Percentiles rank a stretch among this genome's conserved stretches.
These are phyloP conservation scores for Dipodomys stephensi DNA, from an alignment of 2,113 vertebrate genomes.

Conservation along the genomic window DNA sequence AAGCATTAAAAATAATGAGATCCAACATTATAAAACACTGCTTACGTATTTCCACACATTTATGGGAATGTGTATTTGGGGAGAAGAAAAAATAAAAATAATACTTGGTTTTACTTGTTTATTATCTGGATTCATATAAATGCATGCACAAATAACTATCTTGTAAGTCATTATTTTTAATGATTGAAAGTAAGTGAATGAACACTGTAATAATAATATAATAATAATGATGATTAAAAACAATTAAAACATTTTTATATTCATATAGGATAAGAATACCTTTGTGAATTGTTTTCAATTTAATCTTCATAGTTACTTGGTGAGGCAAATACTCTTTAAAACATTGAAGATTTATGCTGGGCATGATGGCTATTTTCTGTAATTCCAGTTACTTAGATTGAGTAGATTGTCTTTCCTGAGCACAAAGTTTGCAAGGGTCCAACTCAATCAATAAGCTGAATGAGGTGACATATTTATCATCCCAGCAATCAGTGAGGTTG, in stretches of 20 bases:
- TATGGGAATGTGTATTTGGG: conserved; percentile 14
- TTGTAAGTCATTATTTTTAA: conserved; percentile 25
- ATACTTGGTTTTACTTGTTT: conserved; percentile 34
- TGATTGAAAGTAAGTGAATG: not conserved
- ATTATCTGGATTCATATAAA: conserved; percentile 2
- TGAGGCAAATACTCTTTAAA: conserved; percentile 13
- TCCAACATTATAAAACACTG: conserved; percentile 66
- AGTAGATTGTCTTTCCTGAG: no score
- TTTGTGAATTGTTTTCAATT: not conserved
- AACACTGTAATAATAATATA: not conserved
- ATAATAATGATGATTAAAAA: not conserved
- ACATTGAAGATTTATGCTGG: not conserved
- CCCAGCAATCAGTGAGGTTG: no score
- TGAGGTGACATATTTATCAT: no score
- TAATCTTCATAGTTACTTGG: not conserved
- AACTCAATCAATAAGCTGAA: no score
- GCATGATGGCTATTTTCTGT: no score
- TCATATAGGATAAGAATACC: conserved; percentile 10
- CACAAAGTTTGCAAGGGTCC: no score
- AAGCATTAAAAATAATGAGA: conserved; percentile 38
- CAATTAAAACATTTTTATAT: conserved; percentile 25
- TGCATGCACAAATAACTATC: not conserved
- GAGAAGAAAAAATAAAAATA: conserved; percentile 64
- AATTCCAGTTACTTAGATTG: no score
- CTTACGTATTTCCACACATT: conserved; percentile 54